phyloP scores from a whole-genome alignment of 2,113 vertebrate species.

The Oenanthe oenanthe region DNA sequence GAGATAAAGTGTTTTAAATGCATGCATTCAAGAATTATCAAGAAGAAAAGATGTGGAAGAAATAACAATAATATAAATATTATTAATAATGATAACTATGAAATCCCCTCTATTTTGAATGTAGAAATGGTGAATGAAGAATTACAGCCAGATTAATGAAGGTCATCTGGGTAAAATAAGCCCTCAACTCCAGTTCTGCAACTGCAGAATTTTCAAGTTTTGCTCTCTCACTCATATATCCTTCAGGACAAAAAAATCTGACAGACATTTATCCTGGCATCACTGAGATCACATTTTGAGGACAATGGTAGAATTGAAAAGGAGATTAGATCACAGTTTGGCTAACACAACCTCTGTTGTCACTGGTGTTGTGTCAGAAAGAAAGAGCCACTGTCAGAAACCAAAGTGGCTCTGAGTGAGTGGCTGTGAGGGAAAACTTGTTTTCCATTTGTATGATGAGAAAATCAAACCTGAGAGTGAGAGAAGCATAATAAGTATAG shows the following conservation, averaged over 20 bases:
- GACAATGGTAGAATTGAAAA: slow-evolving; percentile 33
- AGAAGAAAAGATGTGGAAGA: background rate
- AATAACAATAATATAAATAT: background rate
- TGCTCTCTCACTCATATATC: background rate
- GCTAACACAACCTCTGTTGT: background rate
- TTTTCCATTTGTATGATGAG: background rate
- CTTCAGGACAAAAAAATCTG: background rate
- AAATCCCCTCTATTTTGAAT: rapidly evolving
- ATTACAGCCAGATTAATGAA: background rate
- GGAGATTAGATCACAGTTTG: background rate
- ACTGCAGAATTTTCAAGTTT: background rate
- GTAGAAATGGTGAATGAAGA: background rate
- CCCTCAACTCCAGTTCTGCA: background rate
- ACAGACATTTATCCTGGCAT: background rate
- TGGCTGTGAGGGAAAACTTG: background rate
- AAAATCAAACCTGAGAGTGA: background rate
- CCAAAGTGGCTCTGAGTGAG: background rate
- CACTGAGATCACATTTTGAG: slow-evolving; percentile 16
- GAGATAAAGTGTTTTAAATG: background rate
- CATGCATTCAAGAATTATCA: background rate
- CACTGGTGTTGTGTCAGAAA: background rate
- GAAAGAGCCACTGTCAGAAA: slow-evolving; percentile 25
- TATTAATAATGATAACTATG: background rate
- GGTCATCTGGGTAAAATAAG: background rate
- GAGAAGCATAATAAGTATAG: background rate